These are phyloP conservation scores for Scolanthus callimorphus DNA, from an alignment of 92 coral and sea anemone species.

Conservation along the genomic window DNA sequence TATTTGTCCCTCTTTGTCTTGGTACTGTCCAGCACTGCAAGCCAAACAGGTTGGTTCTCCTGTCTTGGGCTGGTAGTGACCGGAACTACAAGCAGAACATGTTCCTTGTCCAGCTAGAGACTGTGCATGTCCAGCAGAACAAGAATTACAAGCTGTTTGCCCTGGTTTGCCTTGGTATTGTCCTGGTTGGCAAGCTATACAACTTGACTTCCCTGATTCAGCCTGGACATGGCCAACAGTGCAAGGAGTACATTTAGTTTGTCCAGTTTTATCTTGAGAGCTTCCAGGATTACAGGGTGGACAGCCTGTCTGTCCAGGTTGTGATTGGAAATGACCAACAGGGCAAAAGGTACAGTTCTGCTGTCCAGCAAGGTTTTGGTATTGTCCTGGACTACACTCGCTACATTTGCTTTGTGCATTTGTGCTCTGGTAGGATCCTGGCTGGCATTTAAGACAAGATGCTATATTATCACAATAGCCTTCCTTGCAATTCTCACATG, in stretches of 20 bases:
- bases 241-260: constrained; percentile 35
- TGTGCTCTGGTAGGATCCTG: constrained; percentile 25
- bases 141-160: not conserved
- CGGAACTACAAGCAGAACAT: constrained; percentile 42
- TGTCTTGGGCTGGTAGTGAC: constrained; percentile 19
- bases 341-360: constrained; percentile 17
- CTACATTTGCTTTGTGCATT: constrained; percentile 32
- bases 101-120: constrained; percentile 19
- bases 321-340: constrained; percentile 36
- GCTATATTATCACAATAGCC: constrained; percentile 52
- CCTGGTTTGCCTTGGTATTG: constrained; percentile 31
- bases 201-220: constrained; percentile 7
- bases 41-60: constrained; percentile 18
- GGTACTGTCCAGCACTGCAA: constrained; percentile 29
- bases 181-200: constrained; percentile 26
- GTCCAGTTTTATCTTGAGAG: constrained; percentile 46
- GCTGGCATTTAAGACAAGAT: constrained; percentile 30
- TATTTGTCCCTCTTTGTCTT: constrained; percentile 16
- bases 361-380: constrained; percentile 25
- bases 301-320: constrained; percentile 43
- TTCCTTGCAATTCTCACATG: constrained; percentile 47
- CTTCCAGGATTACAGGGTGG: constrained; percentile 42
- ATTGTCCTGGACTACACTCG: constrained; percentile 47
- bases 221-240: constrained; percentile 36
- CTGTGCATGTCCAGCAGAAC: constrained; percentile 18